Conservation (phyloP, 2,888 invertebrate genomes). For the Lithophane semibrunnea region DNA sequence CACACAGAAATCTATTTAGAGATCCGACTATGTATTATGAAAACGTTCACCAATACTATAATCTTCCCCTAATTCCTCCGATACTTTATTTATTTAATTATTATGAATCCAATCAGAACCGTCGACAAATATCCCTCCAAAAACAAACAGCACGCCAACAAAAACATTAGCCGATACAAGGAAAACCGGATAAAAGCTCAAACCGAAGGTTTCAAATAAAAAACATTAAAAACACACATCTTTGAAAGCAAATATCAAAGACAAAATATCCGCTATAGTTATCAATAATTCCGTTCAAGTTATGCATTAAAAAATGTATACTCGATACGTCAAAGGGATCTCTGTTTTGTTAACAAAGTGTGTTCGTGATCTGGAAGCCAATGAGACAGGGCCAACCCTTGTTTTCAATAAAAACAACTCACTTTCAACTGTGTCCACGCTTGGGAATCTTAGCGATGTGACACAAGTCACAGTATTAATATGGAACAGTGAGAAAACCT, state of each 20-base stretch:
- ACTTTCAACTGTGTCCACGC: conserved; percentile 82
- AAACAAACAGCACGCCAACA: conserved; percentile 30
- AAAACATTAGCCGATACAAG: conserved; percentile 47
- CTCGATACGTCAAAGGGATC: conserved; percentile 84
- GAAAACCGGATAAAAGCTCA: conserved; percentile 42
- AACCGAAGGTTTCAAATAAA: conserved; percentile 49
- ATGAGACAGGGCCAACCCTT: conserved; percentile 85
- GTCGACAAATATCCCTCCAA: conserved; percentile 5
- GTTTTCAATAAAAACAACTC: conserved; percentile 88
- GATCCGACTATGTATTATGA: not conserved
- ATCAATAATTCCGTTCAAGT: conserved; percentile 87
- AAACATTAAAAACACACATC: conserved; percentile 60
- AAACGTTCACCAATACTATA: not conserved
- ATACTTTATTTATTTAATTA: not conserved
- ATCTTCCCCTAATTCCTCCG: not conserved
- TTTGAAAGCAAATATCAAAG: conserved; percentile 73
- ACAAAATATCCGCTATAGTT: conserved; percentile 77
- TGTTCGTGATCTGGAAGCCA: conserved; percentile 85
- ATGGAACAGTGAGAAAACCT: conserved; percentile 56
- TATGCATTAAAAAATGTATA: conserved; percentile 88
- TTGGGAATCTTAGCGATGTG: conserved; percentile 71
- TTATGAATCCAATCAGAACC: conserved; percentile 21
- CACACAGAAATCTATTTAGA: not conserved
- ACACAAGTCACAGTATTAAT: conserved; percentile 51
- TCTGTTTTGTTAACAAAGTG: conserved; percentile 90